A percentile compares a stretch with the other conserved stretches of the same genome.
Evolutionary conservation across 2,113 vertebrate genomes (phyloP).

Genomic region (Oncorhynchus clarkii): DNA sequence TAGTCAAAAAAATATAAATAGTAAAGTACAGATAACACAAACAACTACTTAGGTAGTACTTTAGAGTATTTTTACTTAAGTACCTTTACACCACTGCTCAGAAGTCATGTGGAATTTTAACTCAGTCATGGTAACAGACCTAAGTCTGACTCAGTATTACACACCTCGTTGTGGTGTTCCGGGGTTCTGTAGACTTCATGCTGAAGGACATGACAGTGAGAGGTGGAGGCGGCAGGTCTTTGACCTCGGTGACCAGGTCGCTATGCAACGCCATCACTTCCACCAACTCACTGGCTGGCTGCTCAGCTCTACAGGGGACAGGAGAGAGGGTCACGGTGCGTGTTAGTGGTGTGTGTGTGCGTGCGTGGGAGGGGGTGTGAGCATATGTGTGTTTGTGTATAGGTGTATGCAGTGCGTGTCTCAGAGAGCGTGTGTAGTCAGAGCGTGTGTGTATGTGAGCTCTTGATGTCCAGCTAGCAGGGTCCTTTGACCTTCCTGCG

Average conservation of each 20-base stretch:
- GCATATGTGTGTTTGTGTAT: background rate
- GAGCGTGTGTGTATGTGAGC: constrained; percentile 78
- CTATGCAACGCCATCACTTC: constrained; percentile 81
- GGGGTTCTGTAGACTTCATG: constrained; percentile 89
- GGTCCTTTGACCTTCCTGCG: constrained; percentile 93
- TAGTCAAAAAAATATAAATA: no score
- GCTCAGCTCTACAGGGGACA: constrained; percentile 74
- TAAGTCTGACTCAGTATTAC: no score
- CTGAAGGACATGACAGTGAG: constrained; percentile 90
- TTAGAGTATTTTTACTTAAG: no score
- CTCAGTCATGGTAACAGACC: background rate
- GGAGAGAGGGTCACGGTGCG: background rate
- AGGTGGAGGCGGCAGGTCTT: constrained; percentile 84
- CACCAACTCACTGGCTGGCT: constrained; percentile 90
- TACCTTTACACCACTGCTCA: no score
- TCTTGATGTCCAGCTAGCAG: constrained; percentile 94
- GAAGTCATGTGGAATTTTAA: no score
- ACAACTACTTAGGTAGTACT: no score
- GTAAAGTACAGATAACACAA: no score
- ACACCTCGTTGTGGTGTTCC: constrained; percentile 93
- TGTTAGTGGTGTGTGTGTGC: background rate
- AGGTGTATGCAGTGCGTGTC: no score
- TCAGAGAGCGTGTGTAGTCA: constrained; percentile 26
- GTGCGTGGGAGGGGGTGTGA: background rate
- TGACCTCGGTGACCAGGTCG: constrained; percentile 80